A percentile compares a stretch with the other conserved stretches of the same genome.
Evolutionary conservation across 2,797 vertebrate genomes (phyloP).

Genomic region (Orientallactaga sibirica): DNA sequence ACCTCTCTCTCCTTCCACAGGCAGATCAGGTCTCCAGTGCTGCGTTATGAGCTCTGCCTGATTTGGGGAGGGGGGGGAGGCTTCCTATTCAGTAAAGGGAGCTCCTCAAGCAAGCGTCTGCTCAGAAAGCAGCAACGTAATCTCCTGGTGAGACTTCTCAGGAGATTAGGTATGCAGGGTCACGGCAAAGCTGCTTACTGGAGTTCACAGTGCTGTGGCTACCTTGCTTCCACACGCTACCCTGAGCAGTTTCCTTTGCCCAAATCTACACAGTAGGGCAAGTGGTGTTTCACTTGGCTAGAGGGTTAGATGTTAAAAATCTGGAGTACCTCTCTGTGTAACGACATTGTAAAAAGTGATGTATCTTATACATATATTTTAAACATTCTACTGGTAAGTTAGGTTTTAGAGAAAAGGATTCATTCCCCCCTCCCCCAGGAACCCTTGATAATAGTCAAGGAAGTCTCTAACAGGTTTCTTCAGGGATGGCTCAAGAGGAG

Average conservation of each 20-base stretch:
- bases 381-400: not conserved
- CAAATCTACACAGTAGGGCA: not conserved
- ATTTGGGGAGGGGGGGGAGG: not conserved
- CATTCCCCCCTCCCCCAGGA: not conserved
- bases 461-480: not conserved
- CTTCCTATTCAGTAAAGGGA: conserved; percentile 54
- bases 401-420: not conserved
- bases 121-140: conserved; percentile 65
- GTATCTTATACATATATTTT: not conserved
- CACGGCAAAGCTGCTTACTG: conserved; percentile 74
- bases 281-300: not conserved
- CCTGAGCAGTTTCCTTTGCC: not conserved
- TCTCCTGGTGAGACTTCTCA: conserved; percentile 46
- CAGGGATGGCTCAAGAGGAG: not conserved
- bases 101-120: conserved; percentile 35
- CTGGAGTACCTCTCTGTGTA: not conserved
- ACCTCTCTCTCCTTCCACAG: not conserved
- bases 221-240: not conserved
- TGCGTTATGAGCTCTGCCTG: not conserved
- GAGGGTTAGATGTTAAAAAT: conserved; percentile 32
- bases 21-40: not conserved
- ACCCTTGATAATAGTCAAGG: not conserved
- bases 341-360: not conserved
- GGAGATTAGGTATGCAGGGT: conserved; percentile 72
- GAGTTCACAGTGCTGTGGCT: not conserved